Conservation (phyloP, 2,888 invertebrate species). For the Microctonus hyperodae region DNA sequence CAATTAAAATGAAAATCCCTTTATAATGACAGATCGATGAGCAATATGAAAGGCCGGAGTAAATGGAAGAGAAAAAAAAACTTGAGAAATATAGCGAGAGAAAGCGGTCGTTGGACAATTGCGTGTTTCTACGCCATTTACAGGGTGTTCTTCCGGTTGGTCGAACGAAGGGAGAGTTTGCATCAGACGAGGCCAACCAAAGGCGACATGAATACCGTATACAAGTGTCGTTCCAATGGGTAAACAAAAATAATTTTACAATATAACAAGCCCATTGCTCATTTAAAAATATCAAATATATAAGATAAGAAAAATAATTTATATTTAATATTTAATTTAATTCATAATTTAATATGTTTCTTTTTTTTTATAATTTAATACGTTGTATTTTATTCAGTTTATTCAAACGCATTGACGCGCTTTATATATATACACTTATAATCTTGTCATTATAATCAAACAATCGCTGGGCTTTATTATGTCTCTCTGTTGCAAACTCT, state of each 20-base stretch:
- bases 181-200: slow-evolving; percentile 11
- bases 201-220: background rate
- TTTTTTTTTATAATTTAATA: too few relatives aligned
- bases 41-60: background rate
- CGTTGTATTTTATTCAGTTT: too few relatives aligned
- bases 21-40: slow-evolving; percentile 22
- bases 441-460: too few relatives aligned
- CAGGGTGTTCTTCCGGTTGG: slow-evolving; percentile 15
- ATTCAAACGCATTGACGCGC: background rate
- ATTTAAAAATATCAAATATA: too few relatives aligned
- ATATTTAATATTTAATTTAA: background rate
- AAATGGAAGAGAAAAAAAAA: background rate
- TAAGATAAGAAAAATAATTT: slow-evolving; percentile 12
- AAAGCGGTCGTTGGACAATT: slow-evolving; percentile 12
- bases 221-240: slow-evolving; percentile 20
- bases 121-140: slow-evolving; percentile 25
- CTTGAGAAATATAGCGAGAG: background rate
- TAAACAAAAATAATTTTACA: background rate
- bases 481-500: background rate
- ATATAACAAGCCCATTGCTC: too few relatives aligned
- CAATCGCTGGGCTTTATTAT: too few relatives aligned
- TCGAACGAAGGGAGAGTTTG: background rate
- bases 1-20: slow-evolving; percentile 2
- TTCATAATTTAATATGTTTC: too few relatives aligned
- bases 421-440: background rate